A percentile compares a stretch with the other conserved stretches of the same genome.
Conservation (phyloP, 2,797 vertebrate genomes). For the Macroramphosus scolopax region DNA sequence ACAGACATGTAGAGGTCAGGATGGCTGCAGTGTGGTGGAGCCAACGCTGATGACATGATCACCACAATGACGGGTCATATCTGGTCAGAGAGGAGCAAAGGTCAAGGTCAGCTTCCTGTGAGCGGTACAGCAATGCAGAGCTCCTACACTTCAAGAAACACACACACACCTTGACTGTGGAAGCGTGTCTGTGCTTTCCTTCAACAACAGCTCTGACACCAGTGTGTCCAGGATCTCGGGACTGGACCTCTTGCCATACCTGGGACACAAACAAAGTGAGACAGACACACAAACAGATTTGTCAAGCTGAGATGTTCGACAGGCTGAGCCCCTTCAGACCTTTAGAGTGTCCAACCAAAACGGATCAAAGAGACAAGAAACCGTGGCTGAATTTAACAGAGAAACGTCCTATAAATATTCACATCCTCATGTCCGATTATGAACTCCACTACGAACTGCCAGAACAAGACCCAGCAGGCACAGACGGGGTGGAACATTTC, state of each 20-base stretch:
- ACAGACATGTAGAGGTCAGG: conserved; percentile 23
- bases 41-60: conserved; percentile 73
- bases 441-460: conserved; percentile 13
- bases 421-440: conserved; percentile 20
- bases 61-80: conserved; percentile 93
- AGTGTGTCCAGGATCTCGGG: conserved; percentile 90
- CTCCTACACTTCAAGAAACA: too few species aligned
- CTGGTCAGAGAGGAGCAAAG: conserved; percentile 67
- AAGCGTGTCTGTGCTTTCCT: conserved; percentile 88
- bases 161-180: conserved; percentile 87
- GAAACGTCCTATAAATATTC: conserved; percentile 2
- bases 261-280: conserved; percentile 50
- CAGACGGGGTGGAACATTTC: conserved; percentile 43
- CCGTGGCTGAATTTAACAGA: neutral
- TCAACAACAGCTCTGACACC: conserved; percentile 91
- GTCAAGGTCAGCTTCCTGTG: conserved; percentile 12
- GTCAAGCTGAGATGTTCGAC: neutral
- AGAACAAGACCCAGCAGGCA: conserved; percentile 13
- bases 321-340: too few species aligned
- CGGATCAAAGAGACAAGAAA: conserved; percentile 5
- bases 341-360: too few species aligned
- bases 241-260: conserved; percentile 95
- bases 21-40: conserved; percentile 49
- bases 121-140: neutral
- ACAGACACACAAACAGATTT: neutral